Base-by-base conservation (phyloP, 2,113 vertebrate genomes). In the Prolemur simus region DNA sequence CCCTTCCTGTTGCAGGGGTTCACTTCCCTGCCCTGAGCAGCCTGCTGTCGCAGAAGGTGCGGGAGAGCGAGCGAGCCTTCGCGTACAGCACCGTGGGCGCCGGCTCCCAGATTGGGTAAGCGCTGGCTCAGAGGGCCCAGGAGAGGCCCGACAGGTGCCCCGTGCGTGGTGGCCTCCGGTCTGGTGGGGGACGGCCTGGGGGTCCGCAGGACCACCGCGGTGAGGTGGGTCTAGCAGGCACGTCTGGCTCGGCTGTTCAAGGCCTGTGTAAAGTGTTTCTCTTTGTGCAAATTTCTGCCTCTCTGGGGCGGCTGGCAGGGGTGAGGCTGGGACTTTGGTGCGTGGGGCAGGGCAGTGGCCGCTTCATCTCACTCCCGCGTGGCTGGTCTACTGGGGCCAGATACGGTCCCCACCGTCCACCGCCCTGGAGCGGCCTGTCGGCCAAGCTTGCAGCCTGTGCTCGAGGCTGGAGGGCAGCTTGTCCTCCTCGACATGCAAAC, bases 21-120 rank as follows among this genome's bases (percentile, higher is more conserved):
- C 98, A 98, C 34, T 99, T 99, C 89, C 99, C 99, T 0, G 98
- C 98, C 5, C 97, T 99, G 97, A 98, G 98, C 95, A 99, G 99
- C 94, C 98, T 99, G n/a, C 99, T 99, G 97, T 99, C 99, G 8
- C 99, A 99, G 98, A 99, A 99, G 95, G 99, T 99, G 66, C 98
- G 98, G 60, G 99, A 99, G 95, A 99, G 98, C 0, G 99, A 99
- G 96, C 97, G 99, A 56, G 99, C 99, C 63, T 99, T 99, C 97
- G 99, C 99, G 42, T 99, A 99, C 98, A 99, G 99, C 98, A 99
- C 99, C 0, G 99, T 99, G 96, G 99, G 99, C 32, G 99, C 99
- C 0, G 99, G 99, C 71, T 99, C 99, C 0, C 99, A 99, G 98
- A 98, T 99, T 39, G 99, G 99, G 99, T 99, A 97, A 99, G 99